A percentile compares a stretch with the other conserved stretches of the same genome.
Conservation (phyloP, 2,888 invertebrate species). For the Steinernema scapterisci region DNA sequence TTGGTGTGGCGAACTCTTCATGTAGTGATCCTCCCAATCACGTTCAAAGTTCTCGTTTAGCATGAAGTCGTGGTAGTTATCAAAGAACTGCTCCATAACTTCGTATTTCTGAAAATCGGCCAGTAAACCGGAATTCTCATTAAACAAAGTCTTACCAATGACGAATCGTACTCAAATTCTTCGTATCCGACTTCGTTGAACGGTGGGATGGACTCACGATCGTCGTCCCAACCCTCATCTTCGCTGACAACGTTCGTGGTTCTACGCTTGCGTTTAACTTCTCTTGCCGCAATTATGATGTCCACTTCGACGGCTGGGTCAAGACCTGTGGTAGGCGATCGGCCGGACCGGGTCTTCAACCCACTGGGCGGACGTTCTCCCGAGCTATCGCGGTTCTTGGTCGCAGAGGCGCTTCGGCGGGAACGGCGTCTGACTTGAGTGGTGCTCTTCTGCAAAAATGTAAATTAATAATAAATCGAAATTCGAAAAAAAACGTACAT, state of each 20-base stretch:
- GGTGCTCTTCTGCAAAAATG: not conserved
- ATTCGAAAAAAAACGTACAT: not conserved
- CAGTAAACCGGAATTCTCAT: not conserved
- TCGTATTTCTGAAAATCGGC: not conserved
- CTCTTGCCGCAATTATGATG: not conserved
- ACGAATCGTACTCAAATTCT: not conserved
- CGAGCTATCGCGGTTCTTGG: not conserved
- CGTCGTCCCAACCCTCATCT: not conserved
- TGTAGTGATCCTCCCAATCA: not conserved
- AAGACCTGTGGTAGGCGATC: not conserved
- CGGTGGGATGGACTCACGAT: conserved; percentile 4
- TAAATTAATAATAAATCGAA: too few relatives aligned
- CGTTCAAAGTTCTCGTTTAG: not conserved
- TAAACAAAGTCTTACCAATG: not conserved
- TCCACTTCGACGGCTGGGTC: not conserved
- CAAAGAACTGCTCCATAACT: not conserved
- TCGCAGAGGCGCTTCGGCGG: not conserved
- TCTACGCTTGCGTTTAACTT: not conserved
- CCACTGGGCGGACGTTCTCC: not conserved
- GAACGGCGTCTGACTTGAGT: not conserved
- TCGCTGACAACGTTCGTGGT: not conserved
- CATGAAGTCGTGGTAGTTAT: not conserved
- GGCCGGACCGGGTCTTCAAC: not conserved
- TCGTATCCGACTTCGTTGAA: conserved; percentile 11
- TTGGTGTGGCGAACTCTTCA: not conserved